Base-by-base conservation (phyloP, 2,888 invertebrate genomes). In the Dicyrtomina minuta region DNA sequence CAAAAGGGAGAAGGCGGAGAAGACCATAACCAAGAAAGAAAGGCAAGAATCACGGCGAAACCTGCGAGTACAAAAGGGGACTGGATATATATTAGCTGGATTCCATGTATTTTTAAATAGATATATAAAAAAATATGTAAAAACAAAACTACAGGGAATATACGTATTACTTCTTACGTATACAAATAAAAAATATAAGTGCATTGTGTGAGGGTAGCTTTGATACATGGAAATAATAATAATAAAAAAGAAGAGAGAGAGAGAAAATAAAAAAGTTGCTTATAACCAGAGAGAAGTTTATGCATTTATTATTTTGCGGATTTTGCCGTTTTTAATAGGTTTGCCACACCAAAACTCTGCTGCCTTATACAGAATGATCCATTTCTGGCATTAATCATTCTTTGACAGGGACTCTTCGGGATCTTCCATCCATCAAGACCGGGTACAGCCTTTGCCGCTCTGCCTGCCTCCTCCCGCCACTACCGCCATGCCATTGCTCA, bases 371-470 rank as follows among this genome's bases (percentile, higher is more conserved):
- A 68, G 72, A 71, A 77, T 74, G 75, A 76, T 75, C 76, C 75
- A 74, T 76, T 74, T 74, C 74, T 73, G 72, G 76, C 78, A 78
- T 78, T 78, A 78, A 78, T 78, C 78, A 78, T 78, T 77, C 77
- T 78, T 78, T 77, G 77, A 77, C 77, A 77, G 77, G 71, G 74
- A 75, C 74, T 77, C 74, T 74, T 75, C 75, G 71, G 71, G 73
- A 76, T 72, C 44, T 74, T 76, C 73, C 78, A 78, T 78, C 78
- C 78, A 78, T 78, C 78, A 78, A 78, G 41, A 33, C 51, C 59
- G 43, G 70, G 20, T 22, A 39, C 46, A 22, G 33, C 53, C 33
- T 60, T 41, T 49, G 22, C 62, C 15, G 13, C 41, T 22, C 56
- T 55, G 51, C n/a, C 64, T 62, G 33, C 69, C 68, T 60, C 55